Percentiles rank a stretch among this genome's conserved stretches.
phyloP scores from a whole-genome alignment of 2,888 invertebrate species.

The Hylaea fasciaria region DNA sequence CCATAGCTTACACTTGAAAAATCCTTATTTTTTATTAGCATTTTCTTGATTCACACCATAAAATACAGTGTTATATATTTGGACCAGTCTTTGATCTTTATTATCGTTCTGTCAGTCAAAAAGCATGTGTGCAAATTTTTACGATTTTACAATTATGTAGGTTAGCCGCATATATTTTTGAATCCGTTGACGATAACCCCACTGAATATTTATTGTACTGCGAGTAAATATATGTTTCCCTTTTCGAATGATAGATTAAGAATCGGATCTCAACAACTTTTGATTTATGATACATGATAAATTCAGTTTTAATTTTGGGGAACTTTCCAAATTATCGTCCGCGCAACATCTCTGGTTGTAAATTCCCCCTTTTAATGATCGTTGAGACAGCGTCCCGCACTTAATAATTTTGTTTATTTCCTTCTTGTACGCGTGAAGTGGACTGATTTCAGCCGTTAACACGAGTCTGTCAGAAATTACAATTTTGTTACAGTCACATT shows the following conservation, averaged over 20 bases:
- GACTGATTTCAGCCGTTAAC: slow-evolving; percentile 14
- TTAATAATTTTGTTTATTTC: slow-evolving; percentile 29
- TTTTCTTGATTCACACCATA: slow-evolving; percentile 1
- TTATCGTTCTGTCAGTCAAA: slow-evolving; percentile 15
- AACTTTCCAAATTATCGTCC: slow-evolving; percentile 32
- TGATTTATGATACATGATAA: slow-evolving; percentile 38
- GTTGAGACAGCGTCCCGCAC: slow-evolving; percentile 21
- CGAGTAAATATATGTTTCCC: slow-evolving; percentile 2
- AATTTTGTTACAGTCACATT: neutral
- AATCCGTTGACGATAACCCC: slow-evolving; percentile 5
- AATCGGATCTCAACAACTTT: slow-evolving; percentile 38
- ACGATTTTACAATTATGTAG: slow-evolving; percentile 3
- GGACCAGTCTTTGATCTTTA: slow-evolving; percentile 19
- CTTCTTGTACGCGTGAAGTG: slow-evolving; percentile 8
- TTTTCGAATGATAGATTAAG: slow-evolving; percentile 36
- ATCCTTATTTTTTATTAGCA: slow-evolving; percentile 6
- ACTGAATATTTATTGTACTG: slow-evolving; percentile 18
- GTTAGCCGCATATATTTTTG: slow-evolving; percentile 3
- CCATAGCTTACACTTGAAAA: neutral
- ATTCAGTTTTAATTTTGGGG: slow-evolving; percentile 37
- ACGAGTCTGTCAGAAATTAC: neutral
- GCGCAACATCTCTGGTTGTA: slow-evolving; percentile 27
- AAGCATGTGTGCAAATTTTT: slow-evolving; percentile 12
- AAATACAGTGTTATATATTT: slow-evolving; percentile 5
- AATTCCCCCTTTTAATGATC: slow-evolving; percentile 34